A percentile compares a stretch with the other conserved stretches of the same genome.
Conservation (phyloP, 2,113 vertebrate genomes). For the Tyrannus savana region DNA sequence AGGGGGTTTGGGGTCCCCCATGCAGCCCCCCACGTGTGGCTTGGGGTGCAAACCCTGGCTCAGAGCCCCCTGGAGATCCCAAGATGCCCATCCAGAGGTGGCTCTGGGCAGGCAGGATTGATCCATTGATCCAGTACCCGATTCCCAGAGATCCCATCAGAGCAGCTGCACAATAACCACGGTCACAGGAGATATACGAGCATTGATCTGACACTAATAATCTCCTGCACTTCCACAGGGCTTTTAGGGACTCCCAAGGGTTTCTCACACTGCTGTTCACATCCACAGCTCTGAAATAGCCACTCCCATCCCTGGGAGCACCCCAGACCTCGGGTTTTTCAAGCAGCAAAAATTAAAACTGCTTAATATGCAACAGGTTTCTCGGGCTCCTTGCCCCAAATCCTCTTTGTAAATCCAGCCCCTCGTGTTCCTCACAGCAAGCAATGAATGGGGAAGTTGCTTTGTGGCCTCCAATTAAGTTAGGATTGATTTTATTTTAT, state of each 20-base stretch:
- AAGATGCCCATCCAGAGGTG: fast-evolving
- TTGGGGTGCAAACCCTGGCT: neutral
- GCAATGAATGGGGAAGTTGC: conserved; percentile 80
- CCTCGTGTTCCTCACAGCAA: conserved; percentile 45
- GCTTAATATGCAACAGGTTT: conserved; percentile 38
- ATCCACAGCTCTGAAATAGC: neutral
- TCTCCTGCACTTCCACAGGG: neutral
- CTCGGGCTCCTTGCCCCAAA: conserved; percentile 26
- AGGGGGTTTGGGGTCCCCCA: fast-evolving
- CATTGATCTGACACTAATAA: neutral
- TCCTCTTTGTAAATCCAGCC: conserved; percentile 37
- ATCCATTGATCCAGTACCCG: fast-evolving
- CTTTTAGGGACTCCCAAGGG: neutral
- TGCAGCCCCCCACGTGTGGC: fast-evolving
- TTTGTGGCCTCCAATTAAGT: conserved; percentile 88
- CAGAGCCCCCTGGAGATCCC: neutral
- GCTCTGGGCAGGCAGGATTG: fast-evolving
- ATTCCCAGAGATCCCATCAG: fast-evolving
- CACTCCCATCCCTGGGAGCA: fast-evolving
- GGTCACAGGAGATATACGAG: fast-evolving
- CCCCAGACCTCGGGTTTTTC: fast-evolving
- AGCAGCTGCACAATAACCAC: neutral
- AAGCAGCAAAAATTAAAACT: conserved; percentile 35
- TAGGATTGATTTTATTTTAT: conserved; percentile 88
- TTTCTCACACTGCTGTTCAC: neutral